Evolutionary conservation across 2,113 vertebrate species (phyloP), one percentile per base, ranked within the genome.

Genomic region (Corydoras sp.): DNA sequence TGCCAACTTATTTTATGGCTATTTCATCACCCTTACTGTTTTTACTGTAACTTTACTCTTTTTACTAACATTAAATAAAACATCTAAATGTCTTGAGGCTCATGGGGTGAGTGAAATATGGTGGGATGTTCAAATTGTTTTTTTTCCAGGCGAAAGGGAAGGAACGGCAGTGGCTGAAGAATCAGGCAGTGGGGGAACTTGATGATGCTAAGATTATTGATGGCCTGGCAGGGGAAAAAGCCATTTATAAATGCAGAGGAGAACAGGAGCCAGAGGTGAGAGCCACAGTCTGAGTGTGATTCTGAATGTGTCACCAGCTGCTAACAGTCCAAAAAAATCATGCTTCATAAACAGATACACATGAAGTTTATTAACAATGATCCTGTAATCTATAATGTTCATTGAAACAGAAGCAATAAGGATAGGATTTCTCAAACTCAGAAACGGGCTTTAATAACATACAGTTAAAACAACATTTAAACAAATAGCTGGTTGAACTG

Each of bases 151-250:
- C 96, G 29, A 98, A 98, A 84, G 95, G 95, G 10, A 98, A 97
- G 80, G 96, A 99, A 84, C 91, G 95, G 2, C 96, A 98, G 51
- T 99, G 97, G 95, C 77, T 98, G 51, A 92, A 90, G 85, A 94
- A 98, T 81, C 95, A 99, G 84, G 88, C 93, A 24, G 81, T 92
- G 65, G 95, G 96, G 69, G 95, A 99, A 56, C 85, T 99, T 32
- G 96, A 99, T 58, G 97, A 98, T 62, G 89, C 95, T 60, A 98
- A 98, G 83, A 97, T 99, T 81, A 98, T 98, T 7, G 96, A 99
- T 32, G 95, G 97, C 0, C 85, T 99, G 78, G 91, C 93, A 0
- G 97, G 97, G 83, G 97, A 99, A 83, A 98, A 94, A 83, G 82
- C 95, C 24, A 93, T 99, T 75, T 98, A 97, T 78, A 98, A 95